Percentiles rank a stretch among this genome's conserved stretches.
These are phyloP conservation scores for Petrocephalus schoutedeni DNA, from an alignment of 2,797 vertebrate genomes.

Conservation along the genomic window DNA sequence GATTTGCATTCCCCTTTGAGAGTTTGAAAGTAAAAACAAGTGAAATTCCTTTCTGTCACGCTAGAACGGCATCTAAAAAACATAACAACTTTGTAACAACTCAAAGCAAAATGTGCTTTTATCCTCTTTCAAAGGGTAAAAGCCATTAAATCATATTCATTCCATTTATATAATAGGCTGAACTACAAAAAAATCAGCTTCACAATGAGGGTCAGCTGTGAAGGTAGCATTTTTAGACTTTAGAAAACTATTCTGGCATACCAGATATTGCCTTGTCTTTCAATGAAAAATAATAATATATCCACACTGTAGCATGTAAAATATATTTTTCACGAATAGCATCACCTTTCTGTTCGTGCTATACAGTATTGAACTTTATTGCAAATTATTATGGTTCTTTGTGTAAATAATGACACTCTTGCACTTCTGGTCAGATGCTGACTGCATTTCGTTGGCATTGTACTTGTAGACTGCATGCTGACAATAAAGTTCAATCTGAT, in stretches of 20 bases:
- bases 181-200: not conserved
- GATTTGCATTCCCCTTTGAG: constrained; percentile 30
- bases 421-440: not conserved
- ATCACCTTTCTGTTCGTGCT: not conserved
- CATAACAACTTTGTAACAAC: not conserved
- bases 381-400: not conserved
- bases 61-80: not conserved
- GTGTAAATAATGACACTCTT: not conserved
- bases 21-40: constrained; percentile 31
- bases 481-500: not conserved
- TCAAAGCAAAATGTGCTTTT: not conserved
- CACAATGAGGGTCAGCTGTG: not conserved
- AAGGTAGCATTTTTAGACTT: not conserved
- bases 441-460: not conserved
- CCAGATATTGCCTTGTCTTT: not conserved
- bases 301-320: not conserved
- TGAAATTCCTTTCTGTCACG: constrained; percentile 27
- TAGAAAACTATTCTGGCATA: not conserved
- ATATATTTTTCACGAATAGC: not conserved
- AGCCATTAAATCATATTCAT: not conserved
- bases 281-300: not conserved
- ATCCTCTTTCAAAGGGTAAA: not conserved
- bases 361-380: not conserved
- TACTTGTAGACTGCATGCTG: not conserved
- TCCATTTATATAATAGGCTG: not conserved